Conservation (phyloP, 2,797 vertebrate species). For the Argya squamiceps region DNA sequence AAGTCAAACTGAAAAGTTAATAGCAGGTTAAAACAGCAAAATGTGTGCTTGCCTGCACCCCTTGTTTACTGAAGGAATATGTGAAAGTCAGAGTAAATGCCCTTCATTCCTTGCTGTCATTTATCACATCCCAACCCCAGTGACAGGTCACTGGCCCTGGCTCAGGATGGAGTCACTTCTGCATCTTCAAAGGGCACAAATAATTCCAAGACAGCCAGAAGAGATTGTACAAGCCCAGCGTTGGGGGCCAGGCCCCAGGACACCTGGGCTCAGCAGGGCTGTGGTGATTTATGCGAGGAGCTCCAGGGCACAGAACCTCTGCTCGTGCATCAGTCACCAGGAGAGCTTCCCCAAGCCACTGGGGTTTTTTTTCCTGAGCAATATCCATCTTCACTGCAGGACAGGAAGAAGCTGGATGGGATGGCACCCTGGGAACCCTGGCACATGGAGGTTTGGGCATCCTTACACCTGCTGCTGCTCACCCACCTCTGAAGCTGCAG, state of each 20-base stretch:
- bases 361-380: not conserved
- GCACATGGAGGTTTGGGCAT: not conserved
- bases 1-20: not conserved
- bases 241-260: not conserved
- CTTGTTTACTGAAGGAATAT: not conserved
- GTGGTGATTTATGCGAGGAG: not conserved
- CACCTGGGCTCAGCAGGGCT: not conserved
- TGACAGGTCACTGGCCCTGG: not conserved
- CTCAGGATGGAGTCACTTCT: not conserved
- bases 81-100: not conserved
- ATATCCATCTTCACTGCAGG: not conserved
- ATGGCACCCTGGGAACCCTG: not conserved
- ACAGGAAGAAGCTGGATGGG: not conserved
- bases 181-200: not conserved
- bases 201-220: not conserved
- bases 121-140: not conserved
- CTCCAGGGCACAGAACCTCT: rapidly evolving
- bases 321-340: not conserved
- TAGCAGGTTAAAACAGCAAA: not conserved
- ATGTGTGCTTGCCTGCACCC: rapidly evolving
- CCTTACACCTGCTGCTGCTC: not conserved
- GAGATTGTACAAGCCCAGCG: not conserved
- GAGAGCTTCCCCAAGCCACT: not conserved
- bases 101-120: rapidly evolving
- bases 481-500: not conserved